Conservation (phyloP, 2,797 vertebrate genomes). For the Tachyglossus aculeatus region DNA sequence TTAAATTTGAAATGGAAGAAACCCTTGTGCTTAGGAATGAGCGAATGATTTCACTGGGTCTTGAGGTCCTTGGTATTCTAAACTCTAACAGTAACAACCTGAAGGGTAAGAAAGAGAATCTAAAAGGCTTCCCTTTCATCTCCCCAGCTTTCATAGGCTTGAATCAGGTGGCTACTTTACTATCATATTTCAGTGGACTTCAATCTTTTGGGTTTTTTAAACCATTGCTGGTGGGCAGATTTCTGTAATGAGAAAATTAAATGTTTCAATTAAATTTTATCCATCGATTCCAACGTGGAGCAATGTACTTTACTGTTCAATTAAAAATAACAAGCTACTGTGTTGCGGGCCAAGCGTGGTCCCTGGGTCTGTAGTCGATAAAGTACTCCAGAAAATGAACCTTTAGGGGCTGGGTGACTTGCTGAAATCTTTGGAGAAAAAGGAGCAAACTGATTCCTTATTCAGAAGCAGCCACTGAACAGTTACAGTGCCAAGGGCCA, state of each 20-base stretch:
- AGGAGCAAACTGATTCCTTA: slow-evolving; percentile 32
- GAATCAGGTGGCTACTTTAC: background rate
- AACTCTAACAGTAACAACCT: background rate
- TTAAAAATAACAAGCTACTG: slow-evolving; percentile 67
- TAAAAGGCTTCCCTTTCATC: background rate
- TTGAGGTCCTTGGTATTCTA: background rate
- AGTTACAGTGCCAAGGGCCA: slow-evolving; percentile 31
- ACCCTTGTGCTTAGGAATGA: background rate
- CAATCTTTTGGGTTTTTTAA: background rate
- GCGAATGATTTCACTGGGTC: background rate
- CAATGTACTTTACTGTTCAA: slow-evolving; percentile 48
- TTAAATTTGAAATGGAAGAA: slow-evolving; percentile 3
- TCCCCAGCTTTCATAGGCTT: background rate
- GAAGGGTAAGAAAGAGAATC: background rate
- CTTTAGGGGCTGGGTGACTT: slow-evolving; percentile 24
- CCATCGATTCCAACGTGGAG: slow-evolving; percentile 45
- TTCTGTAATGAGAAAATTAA: slow-evolving; percentile 53
- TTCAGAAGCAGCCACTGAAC: slow-evolving; percentile 25
- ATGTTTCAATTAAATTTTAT: slow-evolving; percentile 57
- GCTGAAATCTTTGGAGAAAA: slow-evolving; percentile 19
- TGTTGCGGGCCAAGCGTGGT: slow-evolving; percentile 46
- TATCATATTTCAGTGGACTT: background rate
- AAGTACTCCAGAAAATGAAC: slow-evolving; percentile 55
- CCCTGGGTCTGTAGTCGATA: slow-evolving; percentile 39
- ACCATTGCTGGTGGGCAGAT: slow-evolving; percentile 3